phyloP scores from a whole-genome alignment of 1,140 invertebrate species.

The Gonioctena quinquepunctata region DNA sequence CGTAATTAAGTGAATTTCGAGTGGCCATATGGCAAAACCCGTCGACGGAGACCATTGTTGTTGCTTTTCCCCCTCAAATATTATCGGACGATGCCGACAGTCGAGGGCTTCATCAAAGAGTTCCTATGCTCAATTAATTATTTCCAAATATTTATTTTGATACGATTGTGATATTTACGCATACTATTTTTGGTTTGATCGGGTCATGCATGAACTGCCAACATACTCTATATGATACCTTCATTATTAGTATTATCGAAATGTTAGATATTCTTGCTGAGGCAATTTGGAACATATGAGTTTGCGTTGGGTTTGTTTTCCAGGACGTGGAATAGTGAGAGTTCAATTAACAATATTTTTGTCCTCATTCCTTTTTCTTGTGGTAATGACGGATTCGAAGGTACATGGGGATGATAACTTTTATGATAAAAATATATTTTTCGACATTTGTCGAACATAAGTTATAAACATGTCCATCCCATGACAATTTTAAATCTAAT shows the following conservation, averaged over 20 bases:
- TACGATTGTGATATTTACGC: neutral
- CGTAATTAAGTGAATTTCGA: constrained; percentile 38
- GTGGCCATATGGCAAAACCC: constrained; percentile 41
- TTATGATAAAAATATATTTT: no score
- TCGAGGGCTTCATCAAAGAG: constrained; percentile 1
- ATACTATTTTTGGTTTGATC: neutral
- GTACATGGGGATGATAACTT: no score
- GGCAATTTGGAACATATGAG: no score
- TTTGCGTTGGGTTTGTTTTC: no score
- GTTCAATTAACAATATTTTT: no score
- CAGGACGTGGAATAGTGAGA: no score
- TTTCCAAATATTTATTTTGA: neutral
- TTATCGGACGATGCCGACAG: constrained; percentile 1
- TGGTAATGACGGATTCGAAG: no score
- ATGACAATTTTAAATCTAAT: no score
- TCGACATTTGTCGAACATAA: no score
- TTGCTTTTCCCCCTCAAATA: constrained; percentile 11
- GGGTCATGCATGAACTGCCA: neutral
- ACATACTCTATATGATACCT: neutral
- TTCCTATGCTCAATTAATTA: constrained; percentile 15
- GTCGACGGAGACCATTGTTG: constrained; percentile 24
- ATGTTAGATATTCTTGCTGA: no score
- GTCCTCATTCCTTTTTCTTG: no score
- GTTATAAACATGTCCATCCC: no score
- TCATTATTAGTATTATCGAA: neutral